Conservation (phyloP, 1,140 invertebrate genomes). For the Euschistus heros region DNA sequence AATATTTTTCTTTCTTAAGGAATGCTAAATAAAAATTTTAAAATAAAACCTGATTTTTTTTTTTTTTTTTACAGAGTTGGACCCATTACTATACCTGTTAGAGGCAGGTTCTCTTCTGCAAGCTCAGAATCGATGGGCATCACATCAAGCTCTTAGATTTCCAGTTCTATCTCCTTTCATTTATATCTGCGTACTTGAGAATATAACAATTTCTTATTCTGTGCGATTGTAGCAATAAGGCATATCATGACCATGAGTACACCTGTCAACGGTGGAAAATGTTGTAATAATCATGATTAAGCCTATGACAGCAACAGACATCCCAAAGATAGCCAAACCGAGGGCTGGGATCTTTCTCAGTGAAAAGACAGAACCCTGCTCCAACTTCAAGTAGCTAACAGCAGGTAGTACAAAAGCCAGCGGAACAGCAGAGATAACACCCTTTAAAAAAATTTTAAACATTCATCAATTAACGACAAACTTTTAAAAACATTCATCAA, state of each 20-base stretch:
- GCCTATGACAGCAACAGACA: slow-evolving; percentile 55
- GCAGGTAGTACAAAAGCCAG: slow-evolving; percentile 76
- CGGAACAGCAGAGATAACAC: slow-evolving; percentile 72
- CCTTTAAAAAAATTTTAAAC: slow-evolving; percentile 40
- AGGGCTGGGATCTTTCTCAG: slow-evolving; percentile 60
- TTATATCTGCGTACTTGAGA: no score
- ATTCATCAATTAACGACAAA: no score
- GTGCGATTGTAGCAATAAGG: slow-evolving; percentile 41
- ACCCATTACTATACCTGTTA: no score
- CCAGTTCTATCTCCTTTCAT: no score
- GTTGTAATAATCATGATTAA: slow-evolving; percentile 44
- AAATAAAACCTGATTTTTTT: no score
- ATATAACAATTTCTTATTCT: background rate
- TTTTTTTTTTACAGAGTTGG: no score
- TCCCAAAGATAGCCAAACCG: slow-evolving; percentile 56
- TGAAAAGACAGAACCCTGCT: slow-evolving; percentile 57
- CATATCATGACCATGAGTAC: slow-evolving; percentile 51
- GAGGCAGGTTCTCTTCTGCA: no score
- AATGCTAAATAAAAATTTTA: no score
- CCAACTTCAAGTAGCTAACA: slow-evolving; percentile 65
- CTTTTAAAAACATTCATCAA: no score
- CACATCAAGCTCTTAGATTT: no score
- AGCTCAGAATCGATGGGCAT: no score
- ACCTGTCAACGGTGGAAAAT: slow-evolving; percentile 40
- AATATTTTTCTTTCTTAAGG: no score